A percentile compares a stretch with the other conserved stretches of the same genome.
phyloP scores from a whole-genome alignment of 2,888 invertebrate genomes.

The Pyrocoelia pectoralis region DNA sequence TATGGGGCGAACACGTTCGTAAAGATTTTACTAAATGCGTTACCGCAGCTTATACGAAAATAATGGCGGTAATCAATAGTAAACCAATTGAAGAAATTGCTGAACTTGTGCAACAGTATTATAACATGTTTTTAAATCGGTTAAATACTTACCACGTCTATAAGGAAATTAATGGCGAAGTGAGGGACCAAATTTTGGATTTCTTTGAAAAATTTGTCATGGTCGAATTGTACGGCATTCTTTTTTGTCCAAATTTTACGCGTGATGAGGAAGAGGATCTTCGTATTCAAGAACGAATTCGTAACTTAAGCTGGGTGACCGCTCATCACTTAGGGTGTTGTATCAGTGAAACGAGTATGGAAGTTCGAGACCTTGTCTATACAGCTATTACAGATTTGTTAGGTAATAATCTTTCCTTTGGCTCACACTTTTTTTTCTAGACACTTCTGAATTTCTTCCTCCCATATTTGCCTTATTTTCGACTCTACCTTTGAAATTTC shows the following conservation, averaged over 20 bases:
- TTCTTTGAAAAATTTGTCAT: slow-evolving; percentile 94
- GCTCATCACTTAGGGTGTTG: slow-evolving; percentile 92
- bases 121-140: slow-evolving; percentile 79
- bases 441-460: too few relatives aligned
- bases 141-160: slow-evolving; percentile 74
- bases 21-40: slow-evolving; percentile 75
- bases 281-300: slow-evolving; percentile 90
- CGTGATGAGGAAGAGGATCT: slow-evolving; percentile 95
- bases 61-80: slow-evolving; percentile 66
- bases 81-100: slow-evolving; percentile 83
- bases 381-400: slow-evolving; percentile 86
- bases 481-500: too few relatives aligned
- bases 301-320: slow-evolving; percentile 96
- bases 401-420: too few relatives aligned
- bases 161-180: slow-evolving; percentile 71
- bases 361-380: slow-evolving; percentile 90
- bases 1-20: slow-evolving; percentile 63
- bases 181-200: slow-evolving; percentile 85
- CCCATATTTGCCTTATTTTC: too few relatives aligned
- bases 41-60: slow-evolving; percentile 70
- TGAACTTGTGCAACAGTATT: slow-evolving; percentile 90
- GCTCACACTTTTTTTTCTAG: too few relatives aligned
- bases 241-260: slow-evolving; percentile 90
- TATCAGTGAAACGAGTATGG: slow-evolving; percentile 84
- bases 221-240: slow-evolving; percentile 82